Base-by-base conservation (phyloP, 2,797 vertebrate species). In the Anguilla marmorata region DNA sequence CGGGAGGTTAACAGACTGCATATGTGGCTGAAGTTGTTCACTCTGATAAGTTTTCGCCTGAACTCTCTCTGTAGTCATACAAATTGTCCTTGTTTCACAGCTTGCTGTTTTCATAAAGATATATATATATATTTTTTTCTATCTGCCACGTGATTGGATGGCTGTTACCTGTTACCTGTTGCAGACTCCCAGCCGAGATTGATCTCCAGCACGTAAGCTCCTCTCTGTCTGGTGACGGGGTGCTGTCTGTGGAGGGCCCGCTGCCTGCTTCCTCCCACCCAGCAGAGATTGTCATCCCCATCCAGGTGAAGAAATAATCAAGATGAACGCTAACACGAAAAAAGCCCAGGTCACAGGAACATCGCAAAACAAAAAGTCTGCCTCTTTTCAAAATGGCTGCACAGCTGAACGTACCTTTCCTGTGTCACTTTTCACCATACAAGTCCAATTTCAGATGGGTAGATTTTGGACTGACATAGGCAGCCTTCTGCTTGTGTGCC, bases 171-270 rank as follows among this genome's bases (percentile, higher is more conserved):
- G 11, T 72, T 86, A 27, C 79, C 14, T 79, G 84, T 90, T 88
- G 63, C 90, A 97, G 96, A 89, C 93, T 97, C 72, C 96, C 96
- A 21, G 90, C 69, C 33, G 95, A 93, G 50, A 84, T 92, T 5
- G 94, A 95, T 79, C 87, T 54, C 0, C 88, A 92, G 50, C 92
- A 90, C 87, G 92, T 96, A 1, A 79, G 24, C 3, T 93, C 96
- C 19, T 91, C 85, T 0, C 91, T 97, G 8, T 96, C 94, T 2
- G 90, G 90, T 0, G 95, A 96, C 45, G 96, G 96, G 0, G 89
- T 96, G 86, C 93, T 97, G 88, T 94, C 91, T 0, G 93, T 96
- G 79, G 95, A 96, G 74, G 95, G 93, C 85, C 93, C 93, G 6
- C 90, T 96, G 89, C 91, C 93, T 2, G 87, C 91, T 37, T 27